These are phyloP conservation scores for Tortricodes alternella DNA, from an alignment of 2,888 invertebrate genomes.

Conservation along the genomic window DNA sequence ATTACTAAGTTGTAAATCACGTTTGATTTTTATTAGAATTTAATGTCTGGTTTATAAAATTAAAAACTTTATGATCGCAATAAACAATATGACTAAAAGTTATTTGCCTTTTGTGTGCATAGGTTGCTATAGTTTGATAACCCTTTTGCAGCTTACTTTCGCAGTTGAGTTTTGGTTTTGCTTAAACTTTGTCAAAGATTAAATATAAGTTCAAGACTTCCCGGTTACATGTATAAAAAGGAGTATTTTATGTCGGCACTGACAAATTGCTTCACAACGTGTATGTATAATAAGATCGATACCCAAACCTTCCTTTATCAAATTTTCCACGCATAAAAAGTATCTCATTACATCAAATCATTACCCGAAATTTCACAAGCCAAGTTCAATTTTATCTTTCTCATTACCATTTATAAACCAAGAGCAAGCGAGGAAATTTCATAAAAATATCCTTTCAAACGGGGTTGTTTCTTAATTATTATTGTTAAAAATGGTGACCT, in stretches of 20 bases:
- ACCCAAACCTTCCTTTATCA: slow-evolving; percentile 3
- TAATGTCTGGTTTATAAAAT: slow-evolving; percentile 36
- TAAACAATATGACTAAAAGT: background rate
- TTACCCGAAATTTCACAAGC: slow-evolving; percentile 24
- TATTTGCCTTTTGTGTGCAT: slow-evolving; percentile 8
- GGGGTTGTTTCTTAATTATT: no score
- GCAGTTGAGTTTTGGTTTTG: no score
- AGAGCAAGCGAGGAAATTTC: background rate
- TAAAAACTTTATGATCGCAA: slow-evolving; percentile 24
- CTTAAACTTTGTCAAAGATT: no score
- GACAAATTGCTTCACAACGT: no score
- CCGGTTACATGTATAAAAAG: no score
- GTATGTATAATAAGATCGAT: background rate
- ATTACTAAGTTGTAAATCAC: slow-evolving; percentile 13
- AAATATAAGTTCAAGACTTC: no score
- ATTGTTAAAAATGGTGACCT: no score
- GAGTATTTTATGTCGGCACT: no score
- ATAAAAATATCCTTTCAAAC: no score
- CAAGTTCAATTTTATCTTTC: slow-evolving; percentile 29
- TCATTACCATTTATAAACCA: slow-evolving; percentile 29
- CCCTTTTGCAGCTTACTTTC: no score
- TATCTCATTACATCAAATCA: slow-evolving; percentile 25
- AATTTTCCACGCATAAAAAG: slow-evolving; percentile 7
- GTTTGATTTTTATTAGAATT: slow-evolving; percentile 21
- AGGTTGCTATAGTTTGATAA: no score